phyloP scores from a whole-genome alignment of 2,888 invertebrate species.

The Ochropleura leucogaster region DNA sequence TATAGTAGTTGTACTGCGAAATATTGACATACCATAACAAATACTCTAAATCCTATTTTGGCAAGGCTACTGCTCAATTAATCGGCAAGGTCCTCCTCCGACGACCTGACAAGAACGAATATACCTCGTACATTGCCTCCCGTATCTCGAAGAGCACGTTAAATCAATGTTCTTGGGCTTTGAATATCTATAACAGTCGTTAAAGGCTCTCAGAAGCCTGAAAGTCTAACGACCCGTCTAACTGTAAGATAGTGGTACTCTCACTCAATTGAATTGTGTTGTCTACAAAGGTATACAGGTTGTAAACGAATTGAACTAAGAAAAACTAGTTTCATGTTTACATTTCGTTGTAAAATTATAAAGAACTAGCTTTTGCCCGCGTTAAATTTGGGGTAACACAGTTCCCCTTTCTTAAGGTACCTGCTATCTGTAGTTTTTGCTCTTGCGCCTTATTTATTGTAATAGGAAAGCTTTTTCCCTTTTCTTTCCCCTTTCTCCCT shows the following conservation, averaged over 20 bases:
- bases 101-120: slow-evolving; percentile 1
- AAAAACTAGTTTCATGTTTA: too few relatives aligned
- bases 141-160: slow-evolving; percentile 35
- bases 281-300: not conserved
- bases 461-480: too few relatives aligned
- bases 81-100: not conserved
- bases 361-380: too few relatives aligned
- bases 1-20: not conserved
- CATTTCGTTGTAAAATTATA: too few relatives aligned
- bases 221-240: slow-evolving; percentile 47
- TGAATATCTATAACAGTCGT: slow-evolving; percentile 48
- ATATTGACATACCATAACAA: not conserved
- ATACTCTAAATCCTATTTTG: not conserved
- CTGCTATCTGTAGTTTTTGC: too few relatives aligned
- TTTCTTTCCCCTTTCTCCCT: too few relatives aligned
- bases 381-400: too few relatives aligned
- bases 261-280: slow-evolving; percentile 44
- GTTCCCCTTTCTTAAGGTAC: too few relatives aligned
- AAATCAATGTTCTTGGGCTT: slow-evolving; percentile 36
- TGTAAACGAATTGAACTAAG: too few relatives aligned
- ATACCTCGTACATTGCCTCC: slow-evolving; percentile 4
- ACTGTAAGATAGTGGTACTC: slow-evolving; percentile 38
- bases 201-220: slow-evolving; percentile 39
- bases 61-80: not conserved
- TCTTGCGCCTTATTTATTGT: too few relatives aligned